Conservation (phyloP, 2,113 vertebrate genomes). For the Stercorarius parasiticus region DNA sequence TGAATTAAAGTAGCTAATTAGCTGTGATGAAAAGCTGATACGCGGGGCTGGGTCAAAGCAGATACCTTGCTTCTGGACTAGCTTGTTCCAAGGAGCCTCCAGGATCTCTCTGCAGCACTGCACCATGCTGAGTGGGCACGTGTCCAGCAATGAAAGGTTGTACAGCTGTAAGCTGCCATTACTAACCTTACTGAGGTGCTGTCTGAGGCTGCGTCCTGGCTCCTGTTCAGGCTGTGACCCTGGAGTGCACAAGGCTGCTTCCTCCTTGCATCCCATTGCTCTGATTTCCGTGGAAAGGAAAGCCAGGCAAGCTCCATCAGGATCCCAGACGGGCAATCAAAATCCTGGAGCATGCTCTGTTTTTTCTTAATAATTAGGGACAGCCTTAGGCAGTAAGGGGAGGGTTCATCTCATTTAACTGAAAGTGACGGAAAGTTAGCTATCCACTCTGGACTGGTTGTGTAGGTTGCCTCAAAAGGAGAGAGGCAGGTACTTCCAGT, state of each 20-base stretch:
- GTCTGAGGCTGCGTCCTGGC: background rate
- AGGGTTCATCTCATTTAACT: background rate
- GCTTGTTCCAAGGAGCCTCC: background rate
- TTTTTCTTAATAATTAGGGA: background rate
- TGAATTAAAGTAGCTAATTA: slow-evolving; percentile 21
- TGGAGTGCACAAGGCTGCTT: background rate
- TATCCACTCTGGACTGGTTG: background rate
- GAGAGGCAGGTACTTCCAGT: background rate
- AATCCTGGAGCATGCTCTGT: background rate
- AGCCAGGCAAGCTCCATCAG: background rate
- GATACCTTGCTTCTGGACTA: background rate
- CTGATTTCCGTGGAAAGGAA: background rate
- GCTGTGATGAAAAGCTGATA: background rate
- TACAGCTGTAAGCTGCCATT: background rate
- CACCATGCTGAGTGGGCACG: background rate
- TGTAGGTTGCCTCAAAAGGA: background rate
- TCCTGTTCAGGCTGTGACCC: background rate
- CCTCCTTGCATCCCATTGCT: background rate
- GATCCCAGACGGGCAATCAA: background rate
- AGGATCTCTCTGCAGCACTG: background rate
- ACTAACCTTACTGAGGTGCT: background rate
- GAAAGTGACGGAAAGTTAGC: background rate
- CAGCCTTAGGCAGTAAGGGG: background rate
- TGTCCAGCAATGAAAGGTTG: background rate
- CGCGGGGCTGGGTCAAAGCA: background rate